These are phyloP conservation scores for Callitettix versicolor DNA, from an alignment of 1,140 invertebrate species.

Conservation along the genomic window DNA sequence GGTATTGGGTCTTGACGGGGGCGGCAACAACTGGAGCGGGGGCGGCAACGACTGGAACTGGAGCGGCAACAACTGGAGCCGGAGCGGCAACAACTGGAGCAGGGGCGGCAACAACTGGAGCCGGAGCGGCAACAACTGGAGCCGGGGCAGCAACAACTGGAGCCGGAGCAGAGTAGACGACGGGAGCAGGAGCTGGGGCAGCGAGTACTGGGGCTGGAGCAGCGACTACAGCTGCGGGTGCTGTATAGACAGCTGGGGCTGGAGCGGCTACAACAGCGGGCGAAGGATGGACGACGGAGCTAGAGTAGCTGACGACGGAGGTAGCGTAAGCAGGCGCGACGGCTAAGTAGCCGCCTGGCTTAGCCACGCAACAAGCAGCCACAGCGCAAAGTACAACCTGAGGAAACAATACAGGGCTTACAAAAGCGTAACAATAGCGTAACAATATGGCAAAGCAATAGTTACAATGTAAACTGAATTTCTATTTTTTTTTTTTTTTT, in stretches of 20 bases:
- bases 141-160: constrained; percentile 25
- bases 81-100: constrained; percentile 17
- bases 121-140: constrained; percentile 1
- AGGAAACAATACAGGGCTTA: constrained; percentile 10
- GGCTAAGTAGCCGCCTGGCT: constrained; percentile 22
- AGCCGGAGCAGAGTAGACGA: constrained; percentile 11
- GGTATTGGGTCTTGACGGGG: constrained; percentile 37
- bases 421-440: no score
- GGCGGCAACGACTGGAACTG: constrained; percentile 11
- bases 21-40: constrained; percentile 26
- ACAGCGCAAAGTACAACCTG: constrained; percentile 30
- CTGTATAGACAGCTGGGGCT: constrained; percentile 30
- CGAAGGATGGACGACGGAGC: no score
- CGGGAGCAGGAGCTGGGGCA: neutral
- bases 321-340: constrained; percentile 20
- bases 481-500: no score
- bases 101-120: constrained; percentile 11
- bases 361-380: constrained; percentile 25
- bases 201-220: constrained; percentile 13
- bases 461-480: no score
- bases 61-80: constrained; percentile 13
- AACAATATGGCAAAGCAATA: no score
- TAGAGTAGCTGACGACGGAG: constrained; percentile 17
- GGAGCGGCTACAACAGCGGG: constrained; percentile 19
- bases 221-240: constrained; percentile 25